Conservation (phyloP, 2,888 invertebrate species). For the Epiblema foenella region DNA sequence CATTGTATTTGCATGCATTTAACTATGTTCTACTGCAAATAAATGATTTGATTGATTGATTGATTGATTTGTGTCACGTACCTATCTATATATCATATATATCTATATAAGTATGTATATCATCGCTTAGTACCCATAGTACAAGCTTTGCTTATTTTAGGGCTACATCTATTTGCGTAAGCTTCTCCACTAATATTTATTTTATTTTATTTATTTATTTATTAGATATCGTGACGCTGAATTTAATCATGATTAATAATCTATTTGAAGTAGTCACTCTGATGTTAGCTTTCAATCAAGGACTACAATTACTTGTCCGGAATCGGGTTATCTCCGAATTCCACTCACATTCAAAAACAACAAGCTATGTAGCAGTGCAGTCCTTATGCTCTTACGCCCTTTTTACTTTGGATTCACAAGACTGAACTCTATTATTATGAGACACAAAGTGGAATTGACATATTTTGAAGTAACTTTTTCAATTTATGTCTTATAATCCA, state of each 20-base stretch:
- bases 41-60: too few species aligned
- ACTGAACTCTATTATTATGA: constrained; percentile 14
- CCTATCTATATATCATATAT: too few species aligned
- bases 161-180: too few species aligned
- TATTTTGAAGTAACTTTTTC: constrained; percentile 19
- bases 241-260: background rate
- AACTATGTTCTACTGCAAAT: too few species aligned
- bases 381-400: background rate
- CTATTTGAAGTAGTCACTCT: background rate
- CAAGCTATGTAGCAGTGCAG: background rate
- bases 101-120: too few species aligned
- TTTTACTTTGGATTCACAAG: constrained; percentile 10
- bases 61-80: too few species aligned
- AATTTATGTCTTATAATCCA: background rate
- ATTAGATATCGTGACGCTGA: too few species aligned
- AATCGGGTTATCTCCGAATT: background rate
- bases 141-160: too few species aligned
- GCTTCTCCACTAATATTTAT: too few species aligned
- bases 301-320: constrained; percentile 15
- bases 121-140: too few species aligned
- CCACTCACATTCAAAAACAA: background rate
- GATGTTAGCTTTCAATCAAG: constrained; percentile 18
- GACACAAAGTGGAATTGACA: constrained; percentile 19
- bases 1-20: too few species aligned
- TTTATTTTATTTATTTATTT: too few species aligned